Conservation (phyloP, 1,140 invertebrate genomes). For the Trissolcus basalis region DNA sequence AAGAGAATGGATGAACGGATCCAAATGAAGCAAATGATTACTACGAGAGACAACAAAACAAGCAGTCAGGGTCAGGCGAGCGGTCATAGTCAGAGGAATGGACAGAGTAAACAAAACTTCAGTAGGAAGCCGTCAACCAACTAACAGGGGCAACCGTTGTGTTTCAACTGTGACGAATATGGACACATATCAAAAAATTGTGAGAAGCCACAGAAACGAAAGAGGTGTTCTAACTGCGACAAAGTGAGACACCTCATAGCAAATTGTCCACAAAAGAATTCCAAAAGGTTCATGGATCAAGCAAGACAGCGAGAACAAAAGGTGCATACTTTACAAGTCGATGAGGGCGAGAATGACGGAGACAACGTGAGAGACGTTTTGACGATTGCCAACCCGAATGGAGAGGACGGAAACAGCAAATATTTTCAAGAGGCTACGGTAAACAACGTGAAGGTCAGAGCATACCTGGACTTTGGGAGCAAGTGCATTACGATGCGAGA, state of each 20-base stretch:
- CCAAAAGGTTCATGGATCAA: no score
- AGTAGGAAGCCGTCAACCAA: constrained; percentile 9
- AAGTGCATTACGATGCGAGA: constrained; percentile 21
- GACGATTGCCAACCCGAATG: background rate
- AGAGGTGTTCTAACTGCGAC: constrained; percentile 25
- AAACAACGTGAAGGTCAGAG: constrained; percentile 1
- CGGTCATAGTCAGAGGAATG: no score
- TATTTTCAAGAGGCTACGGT: constrained; percentile 27
- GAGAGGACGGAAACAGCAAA: constrained; percentile 12
- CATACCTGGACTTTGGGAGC: constrained; percentile 29
- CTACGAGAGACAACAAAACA: background rate
- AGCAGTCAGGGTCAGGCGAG: no score
- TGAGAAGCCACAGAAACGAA: constrained; percentile 18
- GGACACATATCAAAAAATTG: constrained; percentile 25
- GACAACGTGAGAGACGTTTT: no score
- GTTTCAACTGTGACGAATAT: constrained; percentile 28
- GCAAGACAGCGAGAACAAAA: no score
- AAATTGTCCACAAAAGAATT: constrained; percentile 14
- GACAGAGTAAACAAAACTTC: background rate
- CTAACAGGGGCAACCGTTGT: constrained; percentile 18
- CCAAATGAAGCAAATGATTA: no score
- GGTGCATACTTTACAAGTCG: no score
- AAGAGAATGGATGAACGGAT: no score
- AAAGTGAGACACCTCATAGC: constrained; percentile 5
- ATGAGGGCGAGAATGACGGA: no score